These are phyloP conservation scores for Nemotelus nigrinus DNA, from an alignment of 2,888 invertebrate genomes.

Conservation along the genomic window DNA sequence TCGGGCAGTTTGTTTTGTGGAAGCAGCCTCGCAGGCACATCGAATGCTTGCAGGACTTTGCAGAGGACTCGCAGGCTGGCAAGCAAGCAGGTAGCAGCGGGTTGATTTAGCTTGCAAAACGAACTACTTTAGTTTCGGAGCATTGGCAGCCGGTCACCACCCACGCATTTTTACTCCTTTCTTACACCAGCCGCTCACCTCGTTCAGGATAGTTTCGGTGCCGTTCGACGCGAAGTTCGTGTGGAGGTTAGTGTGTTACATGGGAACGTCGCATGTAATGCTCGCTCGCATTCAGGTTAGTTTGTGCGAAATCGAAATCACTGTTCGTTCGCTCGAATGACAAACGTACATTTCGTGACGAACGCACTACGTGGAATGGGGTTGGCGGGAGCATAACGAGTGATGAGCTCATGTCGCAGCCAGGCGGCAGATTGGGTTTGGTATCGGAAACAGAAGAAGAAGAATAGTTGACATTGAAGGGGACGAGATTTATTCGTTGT, in stretches of 20 bases:
- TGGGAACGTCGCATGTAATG: conserved; percentile 44
- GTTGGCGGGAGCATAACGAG: conserved; percentile 4
- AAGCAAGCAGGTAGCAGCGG: conserved; percentile 1
- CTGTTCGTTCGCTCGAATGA: conserved; percentile 28
- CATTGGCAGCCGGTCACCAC: background rate
- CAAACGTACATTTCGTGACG: conserved; percentile 36
- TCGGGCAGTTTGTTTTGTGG: background rate
- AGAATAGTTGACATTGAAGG: conserved; percentile 36
- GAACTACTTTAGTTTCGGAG: background rate
- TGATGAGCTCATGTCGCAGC: conserved; percentile 21
- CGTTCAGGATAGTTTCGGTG: conserved; percentile 24
- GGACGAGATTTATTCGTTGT: conserved; percentile 44
- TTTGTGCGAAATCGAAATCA: conserved; percentile 49
- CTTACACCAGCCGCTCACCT: background rate
- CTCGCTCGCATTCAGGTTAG: conserved; percentile 43
- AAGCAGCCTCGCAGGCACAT: conserved; percentile 1
- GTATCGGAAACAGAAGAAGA: background rate
- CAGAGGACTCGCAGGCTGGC: background rate
- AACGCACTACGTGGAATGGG: background rate
- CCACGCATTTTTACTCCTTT: background rate
- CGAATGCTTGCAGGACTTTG: conserved; percentile 1
- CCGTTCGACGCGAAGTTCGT: conserved; percentile 19
- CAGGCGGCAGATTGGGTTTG: conserved; percentile 6
- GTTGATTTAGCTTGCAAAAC: background rate
- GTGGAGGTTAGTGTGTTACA: conserved; percentile 46